A percentile compares a stretch with the other conserved stretches of the same genome.
These are phyloP conservation scores for Plectrocnemia conspersa DNA, from an alignment of 1,140 invertebrate genomes.

Conservation along the genomic window DNA sequence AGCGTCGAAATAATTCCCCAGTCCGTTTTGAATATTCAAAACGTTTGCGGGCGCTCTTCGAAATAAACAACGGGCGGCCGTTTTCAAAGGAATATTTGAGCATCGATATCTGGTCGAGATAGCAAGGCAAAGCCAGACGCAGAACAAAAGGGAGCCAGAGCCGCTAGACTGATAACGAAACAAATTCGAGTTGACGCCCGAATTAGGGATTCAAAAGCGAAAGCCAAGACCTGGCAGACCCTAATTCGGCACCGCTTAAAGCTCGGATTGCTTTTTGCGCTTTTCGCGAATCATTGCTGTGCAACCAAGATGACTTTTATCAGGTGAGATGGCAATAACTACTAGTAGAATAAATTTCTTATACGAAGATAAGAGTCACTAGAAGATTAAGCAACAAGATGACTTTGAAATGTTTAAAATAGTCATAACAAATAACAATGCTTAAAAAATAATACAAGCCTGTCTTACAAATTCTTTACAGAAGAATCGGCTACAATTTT, in stretches of 20 bases:
- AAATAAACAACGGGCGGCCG: neutral
- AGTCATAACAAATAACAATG: too few relatives aligned
- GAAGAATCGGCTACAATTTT: too few relatives aligned
- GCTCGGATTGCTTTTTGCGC: neutral
- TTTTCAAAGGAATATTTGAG: conserved; percentile 2
- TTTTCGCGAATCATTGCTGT: neutral
- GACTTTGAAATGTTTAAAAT: too few relatives aligned
- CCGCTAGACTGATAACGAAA: conserved; percentile 26
- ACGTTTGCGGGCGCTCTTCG: neutral
- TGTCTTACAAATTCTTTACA: too few relatives aligned
- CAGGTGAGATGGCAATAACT: neutral
- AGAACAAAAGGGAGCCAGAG: neutral
- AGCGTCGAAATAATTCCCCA: conserved; percentile 13
- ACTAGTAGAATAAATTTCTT: too few relatives aligned
- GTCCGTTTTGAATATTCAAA: conserved; percentile 18
- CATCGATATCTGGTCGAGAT: conserved; percentile 4
- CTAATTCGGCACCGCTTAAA: neutral
- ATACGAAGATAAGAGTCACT: too few relatives aligned
- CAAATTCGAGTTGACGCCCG: conserved; percentile 28
- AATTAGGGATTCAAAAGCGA: conserved; percentile 34
- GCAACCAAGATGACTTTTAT: neutral
- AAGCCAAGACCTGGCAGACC: conserved; percentile 15
- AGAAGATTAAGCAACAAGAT: too few relatives aligned
- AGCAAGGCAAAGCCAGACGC: neutral
- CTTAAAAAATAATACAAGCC: too few relatives aligned